These are phyloP conservation scores for Pogona vitticeps DNA, from an alignment of 2,113 vertebrate genomes.

Conservation along the genomic window DNA sequence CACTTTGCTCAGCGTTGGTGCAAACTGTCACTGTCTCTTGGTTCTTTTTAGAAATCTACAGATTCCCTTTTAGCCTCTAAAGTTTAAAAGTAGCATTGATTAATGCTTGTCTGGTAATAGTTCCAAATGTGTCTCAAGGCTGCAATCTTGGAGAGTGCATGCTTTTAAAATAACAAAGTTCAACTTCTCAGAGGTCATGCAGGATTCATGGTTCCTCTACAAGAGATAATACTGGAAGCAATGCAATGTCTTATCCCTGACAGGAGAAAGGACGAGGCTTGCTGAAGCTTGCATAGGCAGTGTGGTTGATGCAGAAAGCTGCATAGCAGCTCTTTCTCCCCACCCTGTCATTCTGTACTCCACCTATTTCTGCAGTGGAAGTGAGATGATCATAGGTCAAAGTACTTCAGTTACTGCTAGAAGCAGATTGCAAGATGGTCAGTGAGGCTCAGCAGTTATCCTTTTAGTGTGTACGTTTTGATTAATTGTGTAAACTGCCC, in stretches of 20 bases:
- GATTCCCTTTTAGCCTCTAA: background rate
- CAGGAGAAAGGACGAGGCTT: background rate
- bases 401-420: slow-evolving; percentile 12
- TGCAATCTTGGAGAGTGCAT: too few species aligned
- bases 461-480: too few species aligned
- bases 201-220: background rate
- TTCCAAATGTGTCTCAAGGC: background rate
- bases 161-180: background rate
- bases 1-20: too few species aligned
- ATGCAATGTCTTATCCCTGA: background rate
- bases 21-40: background rate
- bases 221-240: too few species aligned
- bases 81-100: background rate
- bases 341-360: background rate
- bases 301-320: background rate
- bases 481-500: too few species aligned
- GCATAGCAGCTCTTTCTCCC: background rate
- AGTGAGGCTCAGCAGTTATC: background rate
- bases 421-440: background rate
- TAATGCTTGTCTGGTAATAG: background rate
- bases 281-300: slow-evolving; percentile 7
- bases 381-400: slow-evolving; percentile 13
- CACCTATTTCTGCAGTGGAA: slow-evolving; percentile 13
- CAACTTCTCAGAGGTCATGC: background rate
- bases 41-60: background rate